Base-by-base conservation (phyloP, 2,797 vertebrate species). In the Taenioides sp. region DNA sequence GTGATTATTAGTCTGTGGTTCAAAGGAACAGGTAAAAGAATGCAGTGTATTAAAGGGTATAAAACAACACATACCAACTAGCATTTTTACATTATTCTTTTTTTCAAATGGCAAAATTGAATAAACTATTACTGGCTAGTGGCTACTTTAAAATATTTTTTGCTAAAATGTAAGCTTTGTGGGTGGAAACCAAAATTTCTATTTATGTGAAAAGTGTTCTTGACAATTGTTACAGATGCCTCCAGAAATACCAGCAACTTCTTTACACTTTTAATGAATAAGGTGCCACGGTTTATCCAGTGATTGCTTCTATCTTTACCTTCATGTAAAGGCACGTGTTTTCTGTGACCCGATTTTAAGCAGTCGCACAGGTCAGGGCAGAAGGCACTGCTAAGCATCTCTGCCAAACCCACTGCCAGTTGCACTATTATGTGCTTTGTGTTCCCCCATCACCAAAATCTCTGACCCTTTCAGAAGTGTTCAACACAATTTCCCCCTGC, bases 1-100 rank as follows among this genome's bases (percentile, higher is more conserved):
- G 74, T 78, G 81, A 91, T 90, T 90, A 96, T 97, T 96, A 95
- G 94, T 96, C 94, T 95, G 94, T 91, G 92, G 70, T 81, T 72
- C 47, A 18, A 69, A 80, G 71, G 74, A 63, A 57, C n/a, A 55
- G 74, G 65, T 23, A 18, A 43, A 37, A 82, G 50, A 40, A 68
- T 9, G 50, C 63, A 76, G 57, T 34, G 22, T n/a, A 18, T 61
- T 75, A 68, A 78, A 87, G 81, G 65, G 76, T 77, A 34, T 28
- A 17, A 18, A 10, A 4, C 14, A 59, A 59, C 9, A 52, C 14
- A 22, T 57, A 57, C 22, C 10, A 28, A 59, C 12, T 25, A 11
- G n/a, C 52, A 55, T 57, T 57, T 55, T 55, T 23, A 55, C 11
- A 55, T 55, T 55, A n/a, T 23, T 55, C 9, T 55, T 22, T 14